Base-by-base conservation (phyloP, 1,140 invertebrate genomes). In the Berghia stephanieae region DNA sequence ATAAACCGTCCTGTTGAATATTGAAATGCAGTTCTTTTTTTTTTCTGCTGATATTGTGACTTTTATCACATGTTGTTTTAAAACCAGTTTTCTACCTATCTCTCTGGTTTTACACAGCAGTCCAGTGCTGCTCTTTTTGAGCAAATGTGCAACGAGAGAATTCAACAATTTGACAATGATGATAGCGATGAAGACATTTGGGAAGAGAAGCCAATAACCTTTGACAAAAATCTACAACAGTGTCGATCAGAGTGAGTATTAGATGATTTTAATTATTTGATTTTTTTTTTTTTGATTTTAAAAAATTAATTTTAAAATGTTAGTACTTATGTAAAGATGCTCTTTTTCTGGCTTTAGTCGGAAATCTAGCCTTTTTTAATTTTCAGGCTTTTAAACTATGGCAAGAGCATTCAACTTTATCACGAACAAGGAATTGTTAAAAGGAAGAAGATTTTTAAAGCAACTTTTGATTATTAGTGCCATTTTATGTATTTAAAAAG, bases 71-170 rank as follows among this genome's bases (percentile, higher is more conserved):
- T 73, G 31, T 44, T 21, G 43, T 76, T 49, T 16, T 42, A n/a
- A 44, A 79, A 44, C 2, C 69, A 34, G 46, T 21, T 67, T 27
- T 44, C 46, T 44, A 69, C n/a, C n/a, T n/a, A n/a, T n/a, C n/a
- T n/a, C n/a, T n/a, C n/a, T n/a, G n/a, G n/a, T 78, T 52, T 55
- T 69, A 80, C 68, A 24, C 78, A 89, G 78, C 86, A 89, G 60
- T 82, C 89, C 63, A 90, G 89, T 80, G 86, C 89, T 24, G 90
- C 91, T 77, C 83, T 92, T 75, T 92, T 92, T 87, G 90, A 92
- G 78, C 91, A 92, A 82, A 89, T 91, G 6, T 92, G 92, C 84
- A 90, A 90, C 71, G 87, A 89, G 74, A 82, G 85, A 55, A 86
- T 87, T 57, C 86, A 88, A 70, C 88, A 90, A n/a, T 89, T 92